Percentiles rank a stretch among this genome's conserved stretches.
Evolutionary conservation across 2,888 invertebrate species (phyloP).

Genomic region (Acrobasis consociella): DNA sequence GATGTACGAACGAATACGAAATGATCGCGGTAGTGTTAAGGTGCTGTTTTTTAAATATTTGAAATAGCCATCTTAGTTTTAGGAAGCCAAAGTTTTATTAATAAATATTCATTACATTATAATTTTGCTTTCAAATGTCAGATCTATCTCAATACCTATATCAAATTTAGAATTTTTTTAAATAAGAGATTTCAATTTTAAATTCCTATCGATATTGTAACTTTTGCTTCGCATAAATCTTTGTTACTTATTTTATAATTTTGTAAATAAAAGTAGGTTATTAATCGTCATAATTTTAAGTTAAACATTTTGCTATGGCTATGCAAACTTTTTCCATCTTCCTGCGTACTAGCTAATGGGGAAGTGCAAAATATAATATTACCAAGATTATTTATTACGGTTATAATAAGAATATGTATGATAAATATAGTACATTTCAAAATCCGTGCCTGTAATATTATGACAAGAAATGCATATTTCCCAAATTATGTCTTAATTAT

Average conservation of each 20-base stretch:
- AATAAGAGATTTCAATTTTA: not conserved
- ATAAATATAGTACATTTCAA: not conserved
- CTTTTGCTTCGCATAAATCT: constrained; percentile 26
- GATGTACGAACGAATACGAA: constrained; percentile 49
- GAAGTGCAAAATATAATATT: constrained; percentile 25
- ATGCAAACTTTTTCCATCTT: not conserved
- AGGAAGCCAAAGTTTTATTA: constrained; percentile 43
- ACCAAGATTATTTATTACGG: constrained; percentile 11
- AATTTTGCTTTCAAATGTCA: not conserved
- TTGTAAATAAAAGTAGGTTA: constrained; percentile 51
- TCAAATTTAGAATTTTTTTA: not conserved
- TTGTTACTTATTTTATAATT: constrained; percentile 56
- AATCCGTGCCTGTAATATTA: constrained; percentile 14
- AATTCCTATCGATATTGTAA: not conserved
- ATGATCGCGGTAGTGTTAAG: constrained; percentile 26
- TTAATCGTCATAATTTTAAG: constrained; percentile 35
- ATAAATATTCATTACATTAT: not conserved
- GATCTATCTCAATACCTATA: not conserved
- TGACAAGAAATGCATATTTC: constrained; percentile 7
- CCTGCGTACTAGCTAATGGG: constrained; percentile 6
- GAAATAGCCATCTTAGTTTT: constrained; percentile 28
- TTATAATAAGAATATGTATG: not conserved
- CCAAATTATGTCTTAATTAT: constrained; percentile 24
- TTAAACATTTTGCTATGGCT: constrained; percentile 27
- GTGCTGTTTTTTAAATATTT: constrained; percentile 30